A percentile compares a stretch with the other conserved stretches of the same genome.
Evolutionary conservation across 2,888 invertebrate species (phyloP).

Genomic region (Agrotis ipsilon): DNA sequence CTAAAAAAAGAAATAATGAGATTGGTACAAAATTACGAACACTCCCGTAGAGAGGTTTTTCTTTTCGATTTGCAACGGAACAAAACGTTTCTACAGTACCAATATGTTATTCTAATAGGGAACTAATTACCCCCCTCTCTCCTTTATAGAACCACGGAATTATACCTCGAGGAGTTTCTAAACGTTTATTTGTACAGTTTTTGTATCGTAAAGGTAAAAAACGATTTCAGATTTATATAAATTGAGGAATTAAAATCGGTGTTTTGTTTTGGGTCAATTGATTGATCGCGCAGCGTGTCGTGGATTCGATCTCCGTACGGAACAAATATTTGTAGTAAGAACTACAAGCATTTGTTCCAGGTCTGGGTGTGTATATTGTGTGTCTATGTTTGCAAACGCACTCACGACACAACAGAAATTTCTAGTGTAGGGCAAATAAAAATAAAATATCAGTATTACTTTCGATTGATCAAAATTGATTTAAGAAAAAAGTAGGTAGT

Average conservation of each 20-base stretch:
- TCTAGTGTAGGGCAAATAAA: no score
- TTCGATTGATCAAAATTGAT: not conserved
- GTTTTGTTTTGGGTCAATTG: not conserved
- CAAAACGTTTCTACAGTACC: constrained; percentile 61
- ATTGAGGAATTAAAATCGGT: constrained; percentile 8
- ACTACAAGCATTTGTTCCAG: no score
- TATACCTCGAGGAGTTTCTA: constrained; percentile 78
- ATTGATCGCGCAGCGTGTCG: not conserved
- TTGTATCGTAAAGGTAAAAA: constrained; percentile 39
- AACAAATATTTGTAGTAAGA: no score
- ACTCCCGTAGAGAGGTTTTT: constrained; percentile 64
- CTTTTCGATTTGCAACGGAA: constrained; percentile 75
- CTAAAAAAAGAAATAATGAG: constrained; percentile 27
- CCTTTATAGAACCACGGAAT: constrained; percentile 82
- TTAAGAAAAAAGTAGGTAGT: not conserved
- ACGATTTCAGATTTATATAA: constrained; percentile 34
- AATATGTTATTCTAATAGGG: constrained; percentile 84
- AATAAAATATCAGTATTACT: not conserved
- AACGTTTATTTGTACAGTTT: constrained; percentile 52
- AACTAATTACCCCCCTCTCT: constrained; percentile 85
- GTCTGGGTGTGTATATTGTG: no score
- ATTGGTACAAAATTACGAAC: constrained; percentile 44
- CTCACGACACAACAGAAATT: no score
- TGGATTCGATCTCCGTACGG: no score
- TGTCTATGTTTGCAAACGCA: no score